Percentiles rank a stretch among this genome's conserved stretches.
These are phyloP conservation scores for Ectropis grisescens DNA, from an alignment of 1,140 invertebrate species.

Conservation along the genomic window DNA sequence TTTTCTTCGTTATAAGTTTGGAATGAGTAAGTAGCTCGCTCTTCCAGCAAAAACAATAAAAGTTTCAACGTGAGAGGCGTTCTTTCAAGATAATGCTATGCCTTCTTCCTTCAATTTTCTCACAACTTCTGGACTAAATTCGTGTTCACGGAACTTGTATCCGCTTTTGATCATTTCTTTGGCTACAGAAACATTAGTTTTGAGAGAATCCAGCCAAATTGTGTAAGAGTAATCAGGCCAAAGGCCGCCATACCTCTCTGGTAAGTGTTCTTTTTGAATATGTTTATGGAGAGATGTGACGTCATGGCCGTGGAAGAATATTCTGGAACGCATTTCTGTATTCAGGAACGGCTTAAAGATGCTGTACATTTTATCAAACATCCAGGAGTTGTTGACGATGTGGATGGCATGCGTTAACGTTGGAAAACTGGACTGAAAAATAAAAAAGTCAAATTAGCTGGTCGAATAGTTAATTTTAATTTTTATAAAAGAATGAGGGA, in stretches of 20 bases:
- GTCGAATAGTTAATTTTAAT: too few relatives aligned
- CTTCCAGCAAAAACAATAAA: too few relatives aligned
- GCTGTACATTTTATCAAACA: conserved; percentile 82
- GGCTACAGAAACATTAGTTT: conserved; percentile 70
- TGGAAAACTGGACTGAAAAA: conserved; percentile 77
- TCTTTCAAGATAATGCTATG: conserved; percentile 8
- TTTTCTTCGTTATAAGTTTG: too few relatives aligned
- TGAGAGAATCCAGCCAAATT: conserved; percentile 78
- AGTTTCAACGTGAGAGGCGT: too few relatives aligned
- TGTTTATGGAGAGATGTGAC: conserved; percentile 83
- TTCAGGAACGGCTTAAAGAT: conserved; percentile 84
- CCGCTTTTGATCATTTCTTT: conserved; percentile 76
- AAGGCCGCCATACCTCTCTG: conserved; percentile 79
- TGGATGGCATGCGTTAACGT: conserved; percentile 81
- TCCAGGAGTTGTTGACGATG: conserved; percentile 83
- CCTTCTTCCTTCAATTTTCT: conserved; percentile 39
- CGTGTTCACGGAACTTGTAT: conserved; percentile 75
- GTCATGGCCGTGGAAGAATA: conserved; percentile 83
- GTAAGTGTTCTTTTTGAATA: conserved; percentile 77
- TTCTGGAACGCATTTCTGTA: conserved; percentile 75
- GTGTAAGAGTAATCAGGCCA: conserved; percentile 80
- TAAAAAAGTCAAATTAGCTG: neutral
- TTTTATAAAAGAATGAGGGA: too few relatives aligned
- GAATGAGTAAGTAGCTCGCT: too few relatives aligned
- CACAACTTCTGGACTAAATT: conserved; percentile 40